Evolutionary conservation across 1,140 invertebrate genomes (phyloP).

Genomic region (Doryteuthis pealeii): DNA sequence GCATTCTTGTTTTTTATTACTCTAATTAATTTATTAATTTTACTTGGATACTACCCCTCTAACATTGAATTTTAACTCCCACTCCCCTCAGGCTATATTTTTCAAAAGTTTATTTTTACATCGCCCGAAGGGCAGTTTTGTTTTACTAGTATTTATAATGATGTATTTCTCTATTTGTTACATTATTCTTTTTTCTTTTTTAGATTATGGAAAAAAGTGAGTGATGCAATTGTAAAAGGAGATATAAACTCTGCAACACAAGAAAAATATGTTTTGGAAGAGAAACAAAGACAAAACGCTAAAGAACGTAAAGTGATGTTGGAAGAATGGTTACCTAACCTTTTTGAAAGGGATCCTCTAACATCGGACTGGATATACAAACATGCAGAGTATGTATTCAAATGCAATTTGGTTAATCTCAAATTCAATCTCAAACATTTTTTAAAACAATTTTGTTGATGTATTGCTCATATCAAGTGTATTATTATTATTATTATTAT

Average conservation of each 20-base stretch:
- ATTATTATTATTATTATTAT: no score
- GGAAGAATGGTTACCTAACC: conserved; percentile 70
- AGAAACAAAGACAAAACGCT: conserved; percentile 75
- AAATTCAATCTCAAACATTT: background rate
- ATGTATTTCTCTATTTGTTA: no score
- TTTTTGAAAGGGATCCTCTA: conserved; percentile 72
- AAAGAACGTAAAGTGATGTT: conserved; percentile 69
- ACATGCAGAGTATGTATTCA: conserved; percentile 62
- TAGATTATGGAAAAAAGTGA: conserved; percentile 80
- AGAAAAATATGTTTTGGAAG: conserved; percentile 85
- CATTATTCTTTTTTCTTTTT: conserved; percentile 12
- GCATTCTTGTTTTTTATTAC: no score
- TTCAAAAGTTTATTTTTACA: no score
- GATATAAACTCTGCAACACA: conserved; percentile 84
- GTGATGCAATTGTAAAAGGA: conserved; percentile 75
- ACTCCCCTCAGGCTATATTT: no score
- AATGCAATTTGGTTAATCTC: background rate
- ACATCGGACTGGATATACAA: conserved; percentile 77
- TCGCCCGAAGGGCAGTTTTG: no score
- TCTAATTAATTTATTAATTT: no score
- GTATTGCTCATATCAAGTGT: no score
- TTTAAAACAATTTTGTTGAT: conserved; percentile 1
- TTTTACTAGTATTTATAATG: no score
- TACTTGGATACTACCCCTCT: no score
- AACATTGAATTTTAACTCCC: no score